Percentiles rank a stretch among this genome's conserved stretches.
Evolutionary conservation across 2,797 vertebrate species (phyloP).

Genomic region (Cossypha heuglini): DNA sequence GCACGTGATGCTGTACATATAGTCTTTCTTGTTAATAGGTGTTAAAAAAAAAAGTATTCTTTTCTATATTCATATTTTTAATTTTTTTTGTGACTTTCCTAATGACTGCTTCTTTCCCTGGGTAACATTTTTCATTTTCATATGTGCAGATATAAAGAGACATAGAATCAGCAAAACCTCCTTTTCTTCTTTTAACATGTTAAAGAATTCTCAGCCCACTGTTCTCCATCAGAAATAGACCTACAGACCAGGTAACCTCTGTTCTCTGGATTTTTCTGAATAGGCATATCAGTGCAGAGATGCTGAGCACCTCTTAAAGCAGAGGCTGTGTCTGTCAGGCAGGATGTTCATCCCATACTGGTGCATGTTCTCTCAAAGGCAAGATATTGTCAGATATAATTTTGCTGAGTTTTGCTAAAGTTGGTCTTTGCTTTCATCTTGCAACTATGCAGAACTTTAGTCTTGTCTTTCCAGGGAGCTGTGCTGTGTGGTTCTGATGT

Average conservation of each 20-base stretch:
- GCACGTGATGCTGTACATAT: fast-evolving
- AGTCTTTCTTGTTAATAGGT: neutral
- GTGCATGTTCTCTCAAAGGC: neutral
- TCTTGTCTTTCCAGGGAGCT: neutral
- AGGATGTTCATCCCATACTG: neutral
- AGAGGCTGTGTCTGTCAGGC: neutral
- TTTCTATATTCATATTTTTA: neutral
- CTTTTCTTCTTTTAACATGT: neutral
- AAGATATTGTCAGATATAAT: neutral
- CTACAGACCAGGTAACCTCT: neutral
- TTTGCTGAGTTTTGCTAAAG: neutral
- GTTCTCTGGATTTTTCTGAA: neutral
- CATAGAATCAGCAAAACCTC: neutral
- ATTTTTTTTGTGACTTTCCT: neutral
- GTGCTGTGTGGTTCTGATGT: neutral
- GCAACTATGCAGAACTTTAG: neutral
- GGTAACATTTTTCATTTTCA: neutral
- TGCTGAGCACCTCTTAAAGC: neutral
- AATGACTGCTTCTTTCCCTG: neutral
- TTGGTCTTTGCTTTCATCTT: neutral
- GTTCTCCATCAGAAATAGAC: neutral
- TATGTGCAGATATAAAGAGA: neutral
- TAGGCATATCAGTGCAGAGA: neutral
- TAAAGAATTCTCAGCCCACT: neutral
- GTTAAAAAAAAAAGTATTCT: neutral